Conservation (phyloP, 2,113 vertebrate species). For the Tachuris rubrigastra region DNA sequence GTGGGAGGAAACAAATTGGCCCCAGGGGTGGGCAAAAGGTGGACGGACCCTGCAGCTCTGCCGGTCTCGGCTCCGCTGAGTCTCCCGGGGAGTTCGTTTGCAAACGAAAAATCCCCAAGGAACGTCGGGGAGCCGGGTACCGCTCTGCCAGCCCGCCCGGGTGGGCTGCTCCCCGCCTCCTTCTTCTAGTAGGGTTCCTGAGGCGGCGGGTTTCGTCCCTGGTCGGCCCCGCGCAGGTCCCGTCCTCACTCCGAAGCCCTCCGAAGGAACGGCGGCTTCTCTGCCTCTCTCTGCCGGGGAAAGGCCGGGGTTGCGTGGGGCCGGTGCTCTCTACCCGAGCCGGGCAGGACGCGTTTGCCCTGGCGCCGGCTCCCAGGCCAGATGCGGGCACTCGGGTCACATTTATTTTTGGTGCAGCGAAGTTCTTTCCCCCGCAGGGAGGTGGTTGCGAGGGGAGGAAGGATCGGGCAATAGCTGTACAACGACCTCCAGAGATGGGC, state of each 20-base stretch:
- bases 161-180: neutral
- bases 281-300: neutral
- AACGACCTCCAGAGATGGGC: neutral
- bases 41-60: neutral
- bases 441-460: neutral
- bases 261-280: neutral
- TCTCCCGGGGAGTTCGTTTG: neutral
- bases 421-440: neutral
- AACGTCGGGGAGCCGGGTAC: neutral
- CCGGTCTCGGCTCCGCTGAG: neutral
- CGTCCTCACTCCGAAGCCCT: neutral
- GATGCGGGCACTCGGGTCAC: neutral
- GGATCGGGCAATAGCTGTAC: neutral
- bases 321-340: neutral
- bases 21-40: neutral
- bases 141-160: fast-evolving
- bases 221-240: neutral
- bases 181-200: neutral
- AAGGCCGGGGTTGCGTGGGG: fast-evolving
- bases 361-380: neutral
- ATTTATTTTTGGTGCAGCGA: constrained; percentile 17
- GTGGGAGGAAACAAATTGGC: fast-evolving
- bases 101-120: neutral
- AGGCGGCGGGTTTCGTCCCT: neutral
- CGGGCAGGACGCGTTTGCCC: neutral